Evolutionary conservation across 2,888 invertebrate genomes (phyloP), one percentile per base, ranked within the genome.

Genomic region (Auanema freiburgensis): DNA sequence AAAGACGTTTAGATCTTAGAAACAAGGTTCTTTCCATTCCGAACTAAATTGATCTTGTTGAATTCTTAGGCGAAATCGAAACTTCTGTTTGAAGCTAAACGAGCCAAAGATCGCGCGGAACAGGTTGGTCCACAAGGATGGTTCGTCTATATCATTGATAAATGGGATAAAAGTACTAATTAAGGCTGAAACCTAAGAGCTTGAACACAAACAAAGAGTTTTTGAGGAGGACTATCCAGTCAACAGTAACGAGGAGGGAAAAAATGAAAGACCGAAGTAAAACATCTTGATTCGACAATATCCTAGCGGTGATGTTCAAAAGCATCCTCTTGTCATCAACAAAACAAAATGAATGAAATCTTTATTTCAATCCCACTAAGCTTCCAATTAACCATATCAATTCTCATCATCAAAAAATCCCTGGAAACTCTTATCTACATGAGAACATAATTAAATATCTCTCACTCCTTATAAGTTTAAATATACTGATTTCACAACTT

Each of bases 111-210:
- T 21, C 63, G 77, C 33, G 74, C 74, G 0, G 67, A 71, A 14
- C 10, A 40, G 8, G 50, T 64, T 21, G 77, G 77, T 56, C 71
- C 77, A 14, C 75, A 77, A 53, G 78, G 78, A 63, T 78, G 75
- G 74, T 68, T 6, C 42, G 67, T 65, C 6, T n/a, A 3, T 24
- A 33, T 3, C 33, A n/a, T 11, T 25, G 5, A 41, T 12, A 43
- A 23, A n/a, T 50, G 33, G 23, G 49, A 2, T 46, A 63, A 43
- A n/a, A 12, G 25, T n/a, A 12, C 11, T n/a, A 1, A 67, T 71
- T 33, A 43, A 71, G 71, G 72, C 25, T 72, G 11, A 55, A 65
- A 33, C 77, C 77, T 11, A 66, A 59, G 18, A 72, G 72, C 42
- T 58, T 76, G 54, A 57, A 53, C 12, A 76, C 76, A 42, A 77